Base-by-base conservation (phyloP, 2,797 vertebrate species). In the Melanotaenia parkinsoni region DNA sequence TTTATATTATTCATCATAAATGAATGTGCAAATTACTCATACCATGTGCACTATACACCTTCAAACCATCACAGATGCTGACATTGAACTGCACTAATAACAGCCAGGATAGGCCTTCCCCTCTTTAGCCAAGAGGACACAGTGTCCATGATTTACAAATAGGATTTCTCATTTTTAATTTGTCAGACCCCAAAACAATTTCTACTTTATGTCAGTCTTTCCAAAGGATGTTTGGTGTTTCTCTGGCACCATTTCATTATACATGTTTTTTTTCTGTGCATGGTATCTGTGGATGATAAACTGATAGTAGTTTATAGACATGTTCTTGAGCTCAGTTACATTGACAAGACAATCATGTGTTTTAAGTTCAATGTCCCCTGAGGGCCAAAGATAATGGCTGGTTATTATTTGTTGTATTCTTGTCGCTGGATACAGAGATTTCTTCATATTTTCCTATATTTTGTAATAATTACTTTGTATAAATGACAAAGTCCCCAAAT, bases 1-100 rank as follows among this genome's bases (percentile, higher is more conserved):
- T 16, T 53, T 53, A 22, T 18, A 35, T 51, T 14, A 7, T 64
- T 65, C 16, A 56, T 18, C 33, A 66, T 66, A 13, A 26, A 66
- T 64, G 47, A 28, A 32, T 53, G 30, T 63, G 45, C n/a, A 35
- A 14, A 24, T 51, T 33, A 53, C 22, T 54, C n/a, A 50, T n/a
- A 5, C 12, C 12, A 9, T 51, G 30, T 35, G 12, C 43, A 35
- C 62, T 35, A 64, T 32, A 45, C 5, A n/a, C 18, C 32, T 58
- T 32, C 58, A 51, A 45, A 50, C 30, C 5, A 22, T 50, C 20
- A 35, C 45, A 64, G 62, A 56, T 20, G 35, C 35, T 57, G 26
- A 20, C 26, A 8, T 30, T 56, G 54, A 56, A 56, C 54, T 30
- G 26, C 16, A 6, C 28, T 56, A 28, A 28, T 56, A 14, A 56